Percentiles rank a stretch among this genome's conserved stretches.
Evolutionary conservation across 1,140 invertebrate genomes (phyloP).

Genomic region (Aphaenogaster ashmeadi): DNA sequence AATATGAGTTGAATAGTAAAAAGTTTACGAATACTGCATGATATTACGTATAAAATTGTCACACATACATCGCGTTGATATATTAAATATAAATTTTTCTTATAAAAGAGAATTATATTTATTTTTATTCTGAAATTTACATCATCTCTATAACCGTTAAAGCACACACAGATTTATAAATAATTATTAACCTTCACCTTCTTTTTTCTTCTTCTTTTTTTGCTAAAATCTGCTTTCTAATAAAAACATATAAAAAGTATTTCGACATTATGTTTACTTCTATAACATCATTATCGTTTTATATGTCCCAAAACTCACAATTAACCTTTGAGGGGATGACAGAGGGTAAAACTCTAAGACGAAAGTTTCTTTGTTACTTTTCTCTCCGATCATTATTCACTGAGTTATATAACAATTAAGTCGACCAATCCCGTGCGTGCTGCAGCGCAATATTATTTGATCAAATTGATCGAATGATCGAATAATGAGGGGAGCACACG

Average conservation of each 20-base stretch:
- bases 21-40: background rate
- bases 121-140: background rate
- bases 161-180: background rate
- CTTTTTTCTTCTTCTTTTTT: background rate
- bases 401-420: no score
- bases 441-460: no score
- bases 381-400: no score
- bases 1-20: background rate
- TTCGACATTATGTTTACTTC: background rate
- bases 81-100: background rate
- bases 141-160: background rate
- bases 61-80: background rate
- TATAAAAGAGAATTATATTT: background rate
- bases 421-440: no score
- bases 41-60: no score
- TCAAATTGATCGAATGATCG: no score
- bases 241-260: background rate
- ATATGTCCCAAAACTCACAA: no score
- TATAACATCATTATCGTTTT: background rate
- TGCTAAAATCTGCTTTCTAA: background rate
- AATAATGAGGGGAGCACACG: no score
- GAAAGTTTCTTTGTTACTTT: no score
- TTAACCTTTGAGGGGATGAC: no score
- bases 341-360: no score
- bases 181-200: background rate